Evolutionary conservation across 2,888 invertebrate genomes (phyloP), one percentile per base, ranked within the genome.

Genomic region (Caenorhabditis virilis): DNA sequence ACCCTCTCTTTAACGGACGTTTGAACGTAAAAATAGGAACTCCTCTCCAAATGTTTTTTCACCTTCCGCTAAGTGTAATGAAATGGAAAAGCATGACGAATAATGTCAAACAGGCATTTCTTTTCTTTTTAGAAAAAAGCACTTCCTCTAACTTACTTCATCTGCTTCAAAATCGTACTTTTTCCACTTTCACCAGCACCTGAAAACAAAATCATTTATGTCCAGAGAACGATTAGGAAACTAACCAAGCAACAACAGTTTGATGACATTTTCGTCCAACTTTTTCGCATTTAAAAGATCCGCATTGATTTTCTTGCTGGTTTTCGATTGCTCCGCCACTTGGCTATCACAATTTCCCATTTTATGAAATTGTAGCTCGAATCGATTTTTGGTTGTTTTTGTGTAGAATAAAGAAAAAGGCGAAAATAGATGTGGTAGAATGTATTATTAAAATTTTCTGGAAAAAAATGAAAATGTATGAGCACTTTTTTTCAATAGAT

Each of bases 141-240:
- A 30, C 18, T 23, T 18, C 43, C 11, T 3, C 30, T 56, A 85
- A 90, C 93, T 91, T 87, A 94, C 94, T 95, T 97, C 95, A 97
- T 95, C 89, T 97, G 95, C 89, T 97, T 97, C 82, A 97, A 93
- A 88, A 97, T 95, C 84, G 95, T 97, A 88, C 94, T 95, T 88
- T 97, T 97, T 84, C 97, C 97, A 83, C 95, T 95, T 88, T 97
- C 97, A 83, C 95, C 95, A 85, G 95, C 95, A 87, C 95, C 95
- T 63, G 50, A 41, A 63, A 61, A n/a, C 5, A 6, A n/a, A 38
- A 38, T 11, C 7, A 38, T 38, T 38, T 6, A 38, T 11, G 6
- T 38, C 6, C 7, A 30, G 30, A 30, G 13, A 30, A 30, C 7
- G 30, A 30, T 11, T 23, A 20, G 41, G 15, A 36, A 38, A 33